A percentile compares a stretch with the other conserved stretches of the same genome.
Conservation (phyloP, 2,888 invertebrate species). For the Cantharis rufa region DNA sequence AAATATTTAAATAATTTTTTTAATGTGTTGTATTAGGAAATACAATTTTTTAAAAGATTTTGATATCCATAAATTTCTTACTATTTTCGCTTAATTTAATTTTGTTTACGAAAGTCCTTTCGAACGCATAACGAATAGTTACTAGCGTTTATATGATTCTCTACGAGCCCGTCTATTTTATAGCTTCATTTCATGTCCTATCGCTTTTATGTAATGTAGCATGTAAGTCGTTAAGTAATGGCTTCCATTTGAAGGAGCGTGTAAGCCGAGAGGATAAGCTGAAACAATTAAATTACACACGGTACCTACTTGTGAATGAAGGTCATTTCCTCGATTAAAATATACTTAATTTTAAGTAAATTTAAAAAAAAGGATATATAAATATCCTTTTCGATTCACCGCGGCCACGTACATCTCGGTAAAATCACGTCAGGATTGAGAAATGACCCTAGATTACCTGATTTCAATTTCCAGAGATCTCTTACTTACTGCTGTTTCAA, state of each 20-base stretch:
- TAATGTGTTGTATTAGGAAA: neutral
- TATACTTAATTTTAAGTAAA: neutral
- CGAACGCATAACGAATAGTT: slow-evolving; percentile 8
- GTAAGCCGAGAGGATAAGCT: slow-evolving; percentile 9
- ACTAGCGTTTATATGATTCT: slow-evolving; percentile 15
- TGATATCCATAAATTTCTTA: neutral
- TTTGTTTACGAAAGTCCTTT: slow-evolving; percentile 8
- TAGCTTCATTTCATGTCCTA: slow-evolving; percentile 9
- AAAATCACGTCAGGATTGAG: slow-evolving; percentile 31
- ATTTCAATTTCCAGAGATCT: slow-evolving; percentile 35
- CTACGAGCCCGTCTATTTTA: slow-evolving; percentile 8
- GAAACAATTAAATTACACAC: slow-evolving; percentile 17
- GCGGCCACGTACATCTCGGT: slow-evolving; percentile 27
- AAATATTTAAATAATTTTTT: neutral
- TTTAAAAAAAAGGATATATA: slow-evolving; percentile 14
- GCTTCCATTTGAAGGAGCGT: slow-evolving; percentile 14
- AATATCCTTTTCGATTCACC: slow-evolving; percentile 28
- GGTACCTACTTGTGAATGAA: neutral
- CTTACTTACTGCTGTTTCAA: slow-evolving; percentile 35
- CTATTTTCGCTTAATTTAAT: slow-evolving; percentile 10
- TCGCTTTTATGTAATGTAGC: slow-evolving; percentile 15
- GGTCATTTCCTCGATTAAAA: neutral
- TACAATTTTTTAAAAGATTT: neutral
- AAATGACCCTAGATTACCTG: slow-evolving; percentile 36
- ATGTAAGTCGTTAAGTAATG: slow-evolving; percentile 16